Percentiles rank a stretch among this genome's conserved stretches.
These are phyloP conservation scores for Anagrus nilaparvatae DNA, from an alignment of 1,140 invertebrate genomes.

Conservation along the genomic window DNA sequence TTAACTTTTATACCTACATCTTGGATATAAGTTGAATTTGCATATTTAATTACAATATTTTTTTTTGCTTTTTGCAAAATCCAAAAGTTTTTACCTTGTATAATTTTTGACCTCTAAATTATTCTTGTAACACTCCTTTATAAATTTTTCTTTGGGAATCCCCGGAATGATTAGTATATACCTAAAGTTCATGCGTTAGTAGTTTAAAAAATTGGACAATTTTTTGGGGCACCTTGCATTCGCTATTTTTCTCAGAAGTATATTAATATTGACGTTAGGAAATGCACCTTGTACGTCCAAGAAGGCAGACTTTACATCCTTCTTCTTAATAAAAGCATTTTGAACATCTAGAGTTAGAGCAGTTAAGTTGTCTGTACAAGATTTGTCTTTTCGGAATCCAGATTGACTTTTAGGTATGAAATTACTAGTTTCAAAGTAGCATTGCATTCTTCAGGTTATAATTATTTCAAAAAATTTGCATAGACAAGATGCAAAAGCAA, in stretches of 20 bases:
- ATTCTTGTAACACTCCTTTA: too few species aligned
- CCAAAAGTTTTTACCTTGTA: too few species aligned
- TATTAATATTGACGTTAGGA: constrained; percentile 12
- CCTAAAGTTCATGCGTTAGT: background rate
- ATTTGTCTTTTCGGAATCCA: constrained; percentile 11
- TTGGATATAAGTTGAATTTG: too few species aligned
- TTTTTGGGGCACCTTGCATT: background rate
- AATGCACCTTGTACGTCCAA: constrained; percentile 13
- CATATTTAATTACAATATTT: too few species aligned
- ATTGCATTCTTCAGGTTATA: constrained; percentile 9
- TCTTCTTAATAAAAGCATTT: background rate
- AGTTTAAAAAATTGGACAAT: constrained; percentile 1
- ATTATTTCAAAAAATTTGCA: constrained; percentile 14
- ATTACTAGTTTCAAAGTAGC: constrained; percentile 7
- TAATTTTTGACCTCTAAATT: too few species aligned
- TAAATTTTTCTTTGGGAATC: background rate
- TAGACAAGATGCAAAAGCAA: constrained; percentile 9
- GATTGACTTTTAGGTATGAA: constrained; percentile 4
- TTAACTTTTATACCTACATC: too few species aligned
- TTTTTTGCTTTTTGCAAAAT: too few species aligned
- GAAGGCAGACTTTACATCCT: background rate
- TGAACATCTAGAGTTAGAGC: constrained; percentile 2
- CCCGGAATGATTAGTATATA: background rate
- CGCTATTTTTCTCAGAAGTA: constrained; percentile 9
- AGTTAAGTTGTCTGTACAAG: constrained; percentile 4